These are phyloP conservation scores for Synergus itoensis DNA, from an alignment of 2,888 invertebrate genomes.

Conservation along the genomic window DNA sequence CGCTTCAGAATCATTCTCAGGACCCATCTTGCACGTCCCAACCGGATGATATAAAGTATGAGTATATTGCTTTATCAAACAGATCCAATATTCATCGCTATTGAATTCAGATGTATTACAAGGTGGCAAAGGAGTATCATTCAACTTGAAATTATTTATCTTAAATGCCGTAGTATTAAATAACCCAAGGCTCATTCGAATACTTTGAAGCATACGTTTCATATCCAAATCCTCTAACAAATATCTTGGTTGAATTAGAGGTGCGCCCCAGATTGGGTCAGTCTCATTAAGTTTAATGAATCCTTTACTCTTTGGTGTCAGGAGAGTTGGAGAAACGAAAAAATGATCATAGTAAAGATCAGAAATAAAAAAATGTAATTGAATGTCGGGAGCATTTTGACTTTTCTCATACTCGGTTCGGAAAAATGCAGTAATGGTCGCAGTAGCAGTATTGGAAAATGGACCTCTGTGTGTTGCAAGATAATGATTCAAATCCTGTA, in stretches of 20 bases:
- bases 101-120: constrained; percentile 52
- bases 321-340: no score
- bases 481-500: constrained; percentile 77
- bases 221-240: not conserved
- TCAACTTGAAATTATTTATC: not conserved
- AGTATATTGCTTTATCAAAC: constrained; percentile 79
- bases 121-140: not conserved
- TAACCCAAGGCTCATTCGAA: not conserved
- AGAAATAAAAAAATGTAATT: constrained; percentile 73
- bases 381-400: constrained; percentile 82
- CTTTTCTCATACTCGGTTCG: constrained; percentile 80
- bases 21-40: constrained; percentile 83
- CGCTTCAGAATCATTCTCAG: constrained; percentile 75
- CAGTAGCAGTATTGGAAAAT: constrained; percentile 77
- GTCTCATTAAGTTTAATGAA: constrained; percentile 51
- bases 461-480: constrained; percentile 79
- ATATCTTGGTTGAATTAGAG: not conserved
- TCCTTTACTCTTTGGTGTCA: constrained; percentile 55
- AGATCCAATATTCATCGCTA: constrained; percentile 77
- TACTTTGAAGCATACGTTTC: not conserved
- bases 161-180: not conserved
- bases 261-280: constrained; percentile 53
- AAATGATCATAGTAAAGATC: no score
- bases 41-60: constrained; percentile 82
- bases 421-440: constrained; percentile 82